Percentiles rank a stretch among this genome's conserved stretches.
These are phyloP conservation scores for Manis pentadactyla DNA, from an alignment of 2,797 vertebrate species.

Conservation along the genomic window DNA sequence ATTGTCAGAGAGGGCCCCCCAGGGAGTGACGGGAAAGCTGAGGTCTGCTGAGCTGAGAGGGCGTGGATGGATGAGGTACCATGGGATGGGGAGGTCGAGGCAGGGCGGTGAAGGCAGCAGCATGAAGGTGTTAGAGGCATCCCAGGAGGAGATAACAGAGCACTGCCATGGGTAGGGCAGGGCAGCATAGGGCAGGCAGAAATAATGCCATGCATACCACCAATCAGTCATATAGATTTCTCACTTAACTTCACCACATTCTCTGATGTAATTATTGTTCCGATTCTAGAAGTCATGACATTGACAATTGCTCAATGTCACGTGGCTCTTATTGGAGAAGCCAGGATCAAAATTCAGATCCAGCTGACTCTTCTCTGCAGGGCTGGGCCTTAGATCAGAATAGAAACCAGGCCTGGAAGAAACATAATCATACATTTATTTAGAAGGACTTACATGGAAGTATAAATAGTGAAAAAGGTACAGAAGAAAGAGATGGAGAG, in stretches of 20 bases:
- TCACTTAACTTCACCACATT: not conserved
- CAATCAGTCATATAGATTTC: not conserved
- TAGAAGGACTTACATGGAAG: not conserved
- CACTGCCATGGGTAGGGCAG: rapidly evolving
- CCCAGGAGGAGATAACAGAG: too few relatives aligned
- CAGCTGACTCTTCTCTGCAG: not conserved
- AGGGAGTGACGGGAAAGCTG: not conserved
- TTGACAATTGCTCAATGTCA: not conserved
- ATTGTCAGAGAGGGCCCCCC: not conserved
- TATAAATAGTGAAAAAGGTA: not conserved
- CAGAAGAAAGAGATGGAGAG: not conserved
- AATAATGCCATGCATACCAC: too few relatives aligned
- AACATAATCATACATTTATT: too few relatives aligned
- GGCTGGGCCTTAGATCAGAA: not conserved
- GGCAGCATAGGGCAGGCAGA: not conserved
- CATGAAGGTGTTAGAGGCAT: rapidly evolving
- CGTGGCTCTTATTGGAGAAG: not conserved
- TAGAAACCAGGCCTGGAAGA: not conserved
- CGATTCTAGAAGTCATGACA: not conserved
- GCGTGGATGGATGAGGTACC: not conserved
- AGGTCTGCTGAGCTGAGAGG: not conserved
- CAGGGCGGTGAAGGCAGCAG: not conserved
- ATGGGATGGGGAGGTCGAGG: rapidly evolving
- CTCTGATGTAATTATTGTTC: not conserved
- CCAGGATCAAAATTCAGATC: too few relatives aligned